Evolutionary conservation across 2,888 invertebrate genomes (phyloP).

Genomic region (Eucriotettix oculatus): DNA sequence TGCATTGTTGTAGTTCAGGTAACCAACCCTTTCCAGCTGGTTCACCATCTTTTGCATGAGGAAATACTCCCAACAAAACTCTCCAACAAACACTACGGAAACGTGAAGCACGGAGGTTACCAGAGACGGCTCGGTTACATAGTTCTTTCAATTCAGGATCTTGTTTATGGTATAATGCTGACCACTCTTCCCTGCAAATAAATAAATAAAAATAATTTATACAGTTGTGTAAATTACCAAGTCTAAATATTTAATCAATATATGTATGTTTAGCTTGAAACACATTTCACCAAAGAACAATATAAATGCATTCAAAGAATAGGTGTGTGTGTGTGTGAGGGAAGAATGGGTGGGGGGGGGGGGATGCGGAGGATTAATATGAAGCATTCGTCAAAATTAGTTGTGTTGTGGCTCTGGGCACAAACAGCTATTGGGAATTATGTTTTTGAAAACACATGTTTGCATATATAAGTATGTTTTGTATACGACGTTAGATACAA

Average conservation of each 20-base stretch:
- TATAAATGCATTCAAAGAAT: neutral
- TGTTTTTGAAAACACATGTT: too few species aligned
- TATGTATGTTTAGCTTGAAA: neutral
- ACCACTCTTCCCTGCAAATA: conserved; percentile 15
- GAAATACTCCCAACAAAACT: conserved; percentile 27
- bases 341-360: too few species aligned
- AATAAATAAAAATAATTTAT: neutral
- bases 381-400: too few species aligned
- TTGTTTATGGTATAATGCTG: conserved; percentile 10
- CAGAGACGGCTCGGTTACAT: conserved; percentile 16
- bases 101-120: conserved; percentile 21
- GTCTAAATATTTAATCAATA: too few species aligned
- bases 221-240: neutral
- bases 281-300: neutral
- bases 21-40: conserved; percentile 25
- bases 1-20: conserved; percentile 21
- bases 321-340: too few species aligned
- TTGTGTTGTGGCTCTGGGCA: too few species aligned
- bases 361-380: too few species aligned
- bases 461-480: too few species aligned
- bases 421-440: too few species aligned
- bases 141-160: conserved; percentile 14
- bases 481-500: too few species aligned
- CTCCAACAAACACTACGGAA: conserved; percentile 35
- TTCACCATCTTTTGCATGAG: conserved; percentile 5